phyloP scores from a whole-genome alignment of 2,888 invertebrate species.

The Drosophila seclusa region DNA sequence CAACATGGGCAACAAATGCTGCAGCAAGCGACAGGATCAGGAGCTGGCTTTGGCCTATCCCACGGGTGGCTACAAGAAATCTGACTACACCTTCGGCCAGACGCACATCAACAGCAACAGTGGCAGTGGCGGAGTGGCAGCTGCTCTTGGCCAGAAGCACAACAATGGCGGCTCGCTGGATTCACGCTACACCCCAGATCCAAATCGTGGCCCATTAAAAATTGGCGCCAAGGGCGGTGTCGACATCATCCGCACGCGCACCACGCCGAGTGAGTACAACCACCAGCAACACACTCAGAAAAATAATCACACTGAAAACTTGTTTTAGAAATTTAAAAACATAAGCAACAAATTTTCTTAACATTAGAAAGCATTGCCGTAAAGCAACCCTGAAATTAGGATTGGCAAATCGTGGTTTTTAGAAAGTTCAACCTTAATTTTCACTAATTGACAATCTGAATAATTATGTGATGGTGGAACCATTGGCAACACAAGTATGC shows the following conservation, averaged over 20 bases:
- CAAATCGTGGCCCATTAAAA: constrained; percentile 88
- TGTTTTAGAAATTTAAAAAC: background rate
- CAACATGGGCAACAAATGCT: constrained; percentile 93
- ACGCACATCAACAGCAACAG: constrained; percentile 82
- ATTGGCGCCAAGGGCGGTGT: constrained; percentile 88
- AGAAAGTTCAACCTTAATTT: background rate
- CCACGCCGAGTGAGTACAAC: constrained; percentile 87
- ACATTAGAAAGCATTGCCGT: background rate
- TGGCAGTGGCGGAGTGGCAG: constrained; percentile 53
- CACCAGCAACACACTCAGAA: background rate
- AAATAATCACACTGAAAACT: background rate
- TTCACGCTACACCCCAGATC: constrained; percentile 92
- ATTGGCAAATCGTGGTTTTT: too few relatives aligned
- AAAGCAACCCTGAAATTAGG: too few relatives aligned
- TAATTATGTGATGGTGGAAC: background rate
- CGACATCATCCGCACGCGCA: constrained; percentile 91
- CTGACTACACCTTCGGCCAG: constrained; percentile 84
- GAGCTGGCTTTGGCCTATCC: constrained; percentile 85
- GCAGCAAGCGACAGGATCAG: constrained; percentile 93
- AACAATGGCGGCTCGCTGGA: constrained; percentile 85
- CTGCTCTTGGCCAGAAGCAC: constrained; percentile 84
- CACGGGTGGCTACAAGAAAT: constrained; percentile 84
- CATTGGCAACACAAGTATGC: background rate
- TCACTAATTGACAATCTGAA: background rate
- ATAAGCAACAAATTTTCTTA: background rate